Evolutionary conservation across 2,888 invertebrate genomes (phyloP).

Genomic region (Steromphala cineraria): DNA sequence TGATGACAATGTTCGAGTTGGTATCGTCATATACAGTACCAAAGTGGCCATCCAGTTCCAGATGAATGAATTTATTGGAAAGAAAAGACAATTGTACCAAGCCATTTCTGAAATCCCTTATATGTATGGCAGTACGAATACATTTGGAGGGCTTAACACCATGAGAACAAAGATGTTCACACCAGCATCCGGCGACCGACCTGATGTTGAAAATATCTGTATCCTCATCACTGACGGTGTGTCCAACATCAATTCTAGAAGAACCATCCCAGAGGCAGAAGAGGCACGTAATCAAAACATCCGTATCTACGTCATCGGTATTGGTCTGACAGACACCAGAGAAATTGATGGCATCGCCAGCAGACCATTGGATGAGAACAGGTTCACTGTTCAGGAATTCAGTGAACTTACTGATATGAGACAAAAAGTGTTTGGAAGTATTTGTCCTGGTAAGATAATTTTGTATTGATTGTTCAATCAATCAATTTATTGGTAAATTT

Average conservation of each 20-base stretch:
- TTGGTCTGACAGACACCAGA: conserved; percentile 48
- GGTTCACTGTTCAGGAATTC: conserved; percentile 47
- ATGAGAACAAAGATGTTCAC: conserved; percentile 64
- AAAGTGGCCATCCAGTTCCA: conserved; percentile 63
- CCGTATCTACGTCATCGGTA: conserved; percentile 61
- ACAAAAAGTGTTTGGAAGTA: conserved; percentile 24
- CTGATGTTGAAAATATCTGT: conserved; percentile 61
- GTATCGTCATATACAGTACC: conserved; percentile 65
- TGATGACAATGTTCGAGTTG: conserved; percentile 60
- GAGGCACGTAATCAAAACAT: conserved; percentile 48
- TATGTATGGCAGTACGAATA: conserved; percentile 68
- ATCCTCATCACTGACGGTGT: conserved; percentile 70
- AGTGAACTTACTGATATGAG: conserved; percentile 37
- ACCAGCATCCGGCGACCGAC: conserved; percentile 62
- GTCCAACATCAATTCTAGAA: conserved; percentile 65
- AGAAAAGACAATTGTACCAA: conserved; percentile 49
- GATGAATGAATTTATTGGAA: conserved; percentile 51
- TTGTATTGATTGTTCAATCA: no score
- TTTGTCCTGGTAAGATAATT: background rate
- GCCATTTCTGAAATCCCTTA: conserved; percentile 65
- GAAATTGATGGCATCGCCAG: conserved; percentile 57
- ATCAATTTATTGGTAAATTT: no score
- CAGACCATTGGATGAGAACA: conserved; percentile 43
- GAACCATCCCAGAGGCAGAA: conserved; percentile 61
- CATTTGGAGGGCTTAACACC: conserved; percentile 60